Evolutionary conservation across 2,888 invertebrate genomes (phyloP), one percentile per base, ranked within the genome.

Genomic region (Stenichneumon culpator): DNA sequence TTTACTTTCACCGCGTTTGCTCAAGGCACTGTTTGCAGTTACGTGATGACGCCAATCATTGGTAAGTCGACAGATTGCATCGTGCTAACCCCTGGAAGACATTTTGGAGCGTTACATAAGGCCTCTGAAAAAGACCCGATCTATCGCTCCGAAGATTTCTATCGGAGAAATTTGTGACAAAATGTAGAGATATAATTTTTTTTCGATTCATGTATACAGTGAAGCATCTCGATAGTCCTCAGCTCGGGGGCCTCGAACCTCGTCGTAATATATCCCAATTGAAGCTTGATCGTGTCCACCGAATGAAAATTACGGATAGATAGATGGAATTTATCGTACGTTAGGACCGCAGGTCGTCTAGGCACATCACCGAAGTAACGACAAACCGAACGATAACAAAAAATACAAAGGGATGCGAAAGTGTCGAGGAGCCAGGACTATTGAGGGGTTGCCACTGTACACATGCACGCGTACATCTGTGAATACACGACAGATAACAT

Each of bases 1-100:
- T 74, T 52, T 52, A 81, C 78, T 6, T 86, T 87, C 28, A 72
- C 82, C 3, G 52, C 67, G 16, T 82, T 85, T 22, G 86, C 83
- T 28, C 84, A 86, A 67, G 84, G 69, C 19, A 88, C 88, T 0
- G 86, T 84, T 2, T 70, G 79, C 67, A 70, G 84, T 78, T 88
- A 86, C 67, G 68, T 75, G n/a, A 67, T 84, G 19, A 75, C 79
- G 5, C 87, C 88, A 9, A 82, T 87, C 1, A 81, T 87, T 5
- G 87, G 88, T 87, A 47, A 86, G 82, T 78, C 22, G 25, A 39
- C n/a, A 7, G 67, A 44, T 14, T 14, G 44, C 44, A 0, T 44
- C 44, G 44, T 14, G 3, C 14, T 44, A 44, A 36, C 36, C 36
- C 36, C 7, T 36, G 9, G 36, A 36, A 9, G 9, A 9, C 2